Base-by-base conservation (phyloP, 37 sponge, comb jelly and placozoan species). In the Axinella damicornis region DNA sequence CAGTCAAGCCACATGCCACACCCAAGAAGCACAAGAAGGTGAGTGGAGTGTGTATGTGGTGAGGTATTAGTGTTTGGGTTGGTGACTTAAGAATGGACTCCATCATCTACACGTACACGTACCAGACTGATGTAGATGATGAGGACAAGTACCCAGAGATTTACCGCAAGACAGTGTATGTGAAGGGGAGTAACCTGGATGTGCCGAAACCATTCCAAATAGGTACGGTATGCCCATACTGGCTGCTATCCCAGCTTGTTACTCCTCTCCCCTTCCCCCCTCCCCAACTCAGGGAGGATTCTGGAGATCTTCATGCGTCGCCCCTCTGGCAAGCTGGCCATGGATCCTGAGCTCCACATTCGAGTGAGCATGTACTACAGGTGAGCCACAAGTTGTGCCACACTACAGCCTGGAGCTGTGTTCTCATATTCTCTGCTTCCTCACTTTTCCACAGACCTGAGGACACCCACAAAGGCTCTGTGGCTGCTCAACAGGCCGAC, bases 91-190 rank as follows among this genome's bases (percentile, higher is more conserved):
- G 64, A 1, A 30, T 69, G 34, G 36, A 5, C 35, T 52, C 19
- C 71, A 6, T 30, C 2, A 41, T 46, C 46, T 9, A 4, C 46
- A 4, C 46, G 9, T 9, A 46, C 46, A 46, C 46, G 4, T 46
- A 9, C 9, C 55, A 65, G 65, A 30, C 21, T 13, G 41, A 69
- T 30, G 36, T 36, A 14, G 89, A 91, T 53, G 89, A 88, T 52
- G 74, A 64, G 2, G n/a, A n/a, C n/a, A 79, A 1, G 63, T 94
- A 91, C 75, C 86, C 97, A 30, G 97, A 97, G 53, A 72, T 77
- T 11, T 97, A 97, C 67, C 84, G 97, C 5, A 97, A 97, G 83
- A 88, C 92, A 0, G 93, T 88, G 21, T 92, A 96, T 77, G 84
- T 96, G 57, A 96, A 96, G 65, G 96, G 96, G 13, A 97, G 95